Percentiles rank a stretch among this genome's conserved stretches.
Conservation (phyloP, 2,888 invertebrate genomes). For the Cheilosia urbana region DNA sequence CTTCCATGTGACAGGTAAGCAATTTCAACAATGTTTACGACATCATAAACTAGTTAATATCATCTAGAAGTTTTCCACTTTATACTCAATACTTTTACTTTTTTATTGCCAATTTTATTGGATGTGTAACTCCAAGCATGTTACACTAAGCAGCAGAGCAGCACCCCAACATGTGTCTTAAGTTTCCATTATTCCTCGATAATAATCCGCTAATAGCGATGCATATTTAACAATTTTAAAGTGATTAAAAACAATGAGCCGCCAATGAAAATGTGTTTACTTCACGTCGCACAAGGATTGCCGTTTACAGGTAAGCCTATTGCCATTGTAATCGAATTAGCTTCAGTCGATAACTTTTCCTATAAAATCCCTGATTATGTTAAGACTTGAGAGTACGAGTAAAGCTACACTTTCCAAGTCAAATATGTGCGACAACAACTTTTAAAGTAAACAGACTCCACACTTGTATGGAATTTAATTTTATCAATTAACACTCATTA, state of each 20-base stretch:
- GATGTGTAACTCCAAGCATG: too few relatives aligned
- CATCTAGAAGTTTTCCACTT: too few relatives aligned
- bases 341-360: constrained; percentile 41
- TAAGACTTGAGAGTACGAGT: too few relatives aligned
- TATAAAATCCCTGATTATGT: not conserved
- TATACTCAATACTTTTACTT: not conserved
- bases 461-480: too few relatives aligned
- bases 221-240: constrained; percentile 64
- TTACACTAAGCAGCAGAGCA: not conserved
- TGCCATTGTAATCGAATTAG: not conserved
- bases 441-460: too few relatives aligned
- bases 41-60: too few relatives aligned
- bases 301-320: constrained; percentile 2
- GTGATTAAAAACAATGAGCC: constrained; percentile 63
- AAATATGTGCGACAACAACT: too few relatives aligned
- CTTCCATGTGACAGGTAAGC: too few relatives aligned
- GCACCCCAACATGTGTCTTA: constrained; percentile 1
- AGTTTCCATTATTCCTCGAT: constrained; percentile 48
- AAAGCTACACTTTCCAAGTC: too few relatives aligned
- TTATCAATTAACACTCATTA: too few relatives aligned
- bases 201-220: constrained; percentile 57
- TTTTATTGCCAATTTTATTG: not conserved
- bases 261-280: constrained; percentile 22
- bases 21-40: too few relatives aligned
- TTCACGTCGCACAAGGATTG: constrained; percentile 20